These are phyloP conservation scores for Chironomus tepperi DNA, from an alignment of 1,140 invertebrate species.

Conservation along the genomic window DNA sequence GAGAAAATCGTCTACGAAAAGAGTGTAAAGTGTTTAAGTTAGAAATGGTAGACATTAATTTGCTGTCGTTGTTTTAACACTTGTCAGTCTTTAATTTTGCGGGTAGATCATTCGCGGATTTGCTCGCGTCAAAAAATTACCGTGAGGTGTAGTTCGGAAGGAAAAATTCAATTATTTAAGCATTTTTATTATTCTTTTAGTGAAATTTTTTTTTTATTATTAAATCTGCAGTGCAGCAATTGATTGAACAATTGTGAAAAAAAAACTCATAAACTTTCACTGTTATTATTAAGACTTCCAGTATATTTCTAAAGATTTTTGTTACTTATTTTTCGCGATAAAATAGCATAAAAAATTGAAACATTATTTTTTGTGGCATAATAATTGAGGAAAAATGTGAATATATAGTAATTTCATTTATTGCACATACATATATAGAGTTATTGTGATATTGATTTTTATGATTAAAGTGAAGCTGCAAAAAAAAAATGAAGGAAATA, in stretches of 20 bases:
- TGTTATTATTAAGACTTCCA: neutral
- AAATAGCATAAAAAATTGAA: neutral
- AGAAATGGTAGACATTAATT: slow-evolving; percentile 8
- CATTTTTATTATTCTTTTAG: neutral
- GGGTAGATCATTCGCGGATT: neutral
- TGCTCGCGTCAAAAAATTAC: neutral
- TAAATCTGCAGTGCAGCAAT: slow-evolving; percentile 11
- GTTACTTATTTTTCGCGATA: neutral
- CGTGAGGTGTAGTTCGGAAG: neutral
- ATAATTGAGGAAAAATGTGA: neutral
- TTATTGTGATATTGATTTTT: neutral
- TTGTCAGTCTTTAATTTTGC: neutral
- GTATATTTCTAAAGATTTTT: slow-evolving; percentile 12
- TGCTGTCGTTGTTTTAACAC: slow-evolving; percentile 12
- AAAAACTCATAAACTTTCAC: slow-evolving; percentile 22
- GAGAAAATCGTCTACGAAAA: neutral
- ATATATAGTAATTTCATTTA: neutral
- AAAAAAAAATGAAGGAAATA: neutral
- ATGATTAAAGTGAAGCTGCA: neutral
- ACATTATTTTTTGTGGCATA: neutral
- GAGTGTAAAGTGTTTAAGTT: neutral
- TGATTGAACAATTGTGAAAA: slow-evolving; percentile 1
- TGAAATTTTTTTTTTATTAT: slow-evolving; percentile 9
- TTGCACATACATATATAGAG: neutral
- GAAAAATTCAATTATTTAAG: neutral